These are phyloP conservation scores for Caenorhabditis remanei DNA, from an alignment of 1,140 invertebrate species.

Conservation along the genomic window DNA sequence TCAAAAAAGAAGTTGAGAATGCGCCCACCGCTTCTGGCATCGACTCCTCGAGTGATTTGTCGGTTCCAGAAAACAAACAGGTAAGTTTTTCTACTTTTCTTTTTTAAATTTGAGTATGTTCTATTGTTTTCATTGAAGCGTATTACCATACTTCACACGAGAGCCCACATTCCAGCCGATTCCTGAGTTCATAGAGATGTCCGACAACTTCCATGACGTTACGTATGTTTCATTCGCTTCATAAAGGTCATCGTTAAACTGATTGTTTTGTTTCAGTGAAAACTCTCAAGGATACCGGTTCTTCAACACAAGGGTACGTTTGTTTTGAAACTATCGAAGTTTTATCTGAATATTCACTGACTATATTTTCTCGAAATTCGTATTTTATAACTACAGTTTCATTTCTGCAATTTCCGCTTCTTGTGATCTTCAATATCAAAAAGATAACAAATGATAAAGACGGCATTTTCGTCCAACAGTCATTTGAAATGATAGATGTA, in stretches of 20 bases:
- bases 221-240: not conserved
- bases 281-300: constrained; percentile 42
- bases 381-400: not conserved
- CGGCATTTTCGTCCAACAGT: not conserved
- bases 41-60: constrained; percentile 48
- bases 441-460: constrained; percentile 14
- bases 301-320: constrained; percentile 18
- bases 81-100: not conserved
- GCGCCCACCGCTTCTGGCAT: not conserved
- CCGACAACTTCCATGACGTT: constrained; percentile 13
- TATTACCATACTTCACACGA: constrained; percentile 8
- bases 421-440: not conserved
- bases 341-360: too few relatives aligned
- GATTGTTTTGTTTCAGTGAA: not conserved
- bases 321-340: not conserved
- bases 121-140: not conserved
- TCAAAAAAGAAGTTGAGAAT: not conserved
- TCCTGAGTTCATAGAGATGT: constrained; percentile 31
- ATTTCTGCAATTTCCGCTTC: not conserved
- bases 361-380: too few relatives aligned
- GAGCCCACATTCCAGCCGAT: constrained; percentile 23
- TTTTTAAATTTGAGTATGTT: not conserved
- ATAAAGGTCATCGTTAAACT: not conserved
- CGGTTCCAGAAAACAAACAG: constrained; percentile 12
- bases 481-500: constrained; percentile 31